A percentile compares a stretch with the other conserved stretches of the same genome.
Evolutionary conservation across 2,113 vertebrate species (phyloP).

Genomic region (Osmerus eperlanus): DNA sequence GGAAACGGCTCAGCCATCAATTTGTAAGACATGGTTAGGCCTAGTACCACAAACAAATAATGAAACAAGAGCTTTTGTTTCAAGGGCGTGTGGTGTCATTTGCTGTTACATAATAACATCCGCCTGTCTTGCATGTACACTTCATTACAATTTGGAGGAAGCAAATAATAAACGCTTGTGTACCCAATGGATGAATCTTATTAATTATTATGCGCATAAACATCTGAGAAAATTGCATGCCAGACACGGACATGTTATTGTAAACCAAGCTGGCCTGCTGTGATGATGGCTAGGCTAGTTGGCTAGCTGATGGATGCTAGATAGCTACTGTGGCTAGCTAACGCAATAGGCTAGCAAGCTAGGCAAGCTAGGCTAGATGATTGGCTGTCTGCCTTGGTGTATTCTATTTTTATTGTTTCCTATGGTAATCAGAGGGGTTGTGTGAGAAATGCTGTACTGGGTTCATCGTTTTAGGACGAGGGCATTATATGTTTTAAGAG

Average conservation of each 20-base stretch:
- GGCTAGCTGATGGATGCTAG: conserved; percentile 18
- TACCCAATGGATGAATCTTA: neutral
- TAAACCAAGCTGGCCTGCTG: conserved; percentile 36
- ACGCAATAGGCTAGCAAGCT: neutral
- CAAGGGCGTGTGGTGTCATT: conserved; percentile 73
- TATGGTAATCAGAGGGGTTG: neutral
- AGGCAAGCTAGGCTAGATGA: conserved; percentile 16
- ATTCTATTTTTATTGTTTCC: neutral
- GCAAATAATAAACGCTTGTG: conserved; percentile 4
- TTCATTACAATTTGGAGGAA: conserved; percentile 25
- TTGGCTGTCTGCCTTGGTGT: conserved; percentile 5
- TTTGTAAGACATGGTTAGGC: conserved; percentile 21
- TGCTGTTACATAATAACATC: conserved; percentile 73
- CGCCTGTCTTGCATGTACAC: conserved; percentile 41
- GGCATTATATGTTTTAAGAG: conserved; percentile 2
- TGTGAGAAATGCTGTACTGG: no score
- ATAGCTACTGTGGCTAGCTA: neutral
- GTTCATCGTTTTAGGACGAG: no score
- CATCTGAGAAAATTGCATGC: neutral
- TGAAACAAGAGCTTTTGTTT: conserved; percentile 66
- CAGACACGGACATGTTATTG: conserved; percentile 7
- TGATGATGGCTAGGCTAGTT: conserved; percentile 47
- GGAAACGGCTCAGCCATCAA: neutral
- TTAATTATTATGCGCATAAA: neutral
- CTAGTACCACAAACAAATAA: conserved; percentile 43